Conservation (phyloP, 2,113 vertebrate species). For the Indicator indicator region DNA sequence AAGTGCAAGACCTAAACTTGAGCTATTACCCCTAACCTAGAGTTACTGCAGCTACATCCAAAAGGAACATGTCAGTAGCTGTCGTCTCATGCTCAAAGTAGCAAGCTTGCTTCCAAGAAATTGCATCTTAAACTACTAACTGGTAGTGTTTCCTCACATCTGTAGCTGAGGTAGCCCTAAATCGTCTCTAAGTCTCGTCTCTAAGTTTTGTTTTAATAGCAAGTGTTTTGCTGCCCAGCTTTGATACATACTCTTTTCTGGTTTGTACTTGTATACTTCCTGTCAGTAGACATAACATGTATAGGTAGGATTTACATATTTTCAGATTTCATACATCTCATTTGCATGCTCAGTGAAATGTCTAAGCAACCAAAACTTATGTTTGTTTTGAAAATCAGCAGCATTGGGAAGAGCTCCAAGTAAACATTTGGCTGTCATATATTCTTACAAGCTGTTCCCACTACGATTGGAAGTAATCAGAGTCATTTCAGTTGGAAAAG, state of each 20-base stretch:
- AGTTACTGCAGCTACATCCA: not conserved
- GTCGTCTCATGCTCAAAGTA: conserved; percentile 2
- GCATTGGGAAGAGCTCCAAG: not conserved
- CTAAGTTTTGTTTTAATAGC: not conserved
- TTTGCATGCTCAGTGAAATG: not conserved
- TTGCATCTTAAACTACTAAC: not conserved
- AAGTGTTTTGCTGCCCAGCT: not conserved
- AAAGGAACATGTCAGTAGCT: not conserved
- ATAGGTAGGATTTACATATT: not conserved
- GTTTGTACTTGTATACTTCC: not conserved
- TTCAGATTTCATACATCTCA: not conserved
- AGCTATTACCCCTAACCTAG: not conserved
- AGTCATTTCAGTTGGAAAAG: not conserved
- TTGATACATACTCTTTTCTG: not conserved
- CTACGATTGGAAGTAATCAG: not conserved
- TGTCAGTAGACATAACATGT: not conserved
- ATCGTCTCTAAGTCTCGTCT: not conserved
- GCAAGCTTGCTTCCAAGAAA: not conserved
- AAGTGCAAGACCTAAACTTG: not conserved
- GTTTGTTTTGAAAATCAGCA: not conserved
- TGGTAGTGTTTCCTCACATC: not conserved
- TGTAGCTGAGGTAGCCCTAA: not conserved
- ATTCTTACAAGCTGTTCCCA: not conserved
- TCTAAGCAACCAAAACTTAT: not conserved
- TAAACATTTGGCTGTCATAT: not conserved